These are phyloP conservation scores for Taeniopygia guttata DNA, from an alignment of 2,797 vertebrate genomes.

Conservation along the genomic window DNA sequence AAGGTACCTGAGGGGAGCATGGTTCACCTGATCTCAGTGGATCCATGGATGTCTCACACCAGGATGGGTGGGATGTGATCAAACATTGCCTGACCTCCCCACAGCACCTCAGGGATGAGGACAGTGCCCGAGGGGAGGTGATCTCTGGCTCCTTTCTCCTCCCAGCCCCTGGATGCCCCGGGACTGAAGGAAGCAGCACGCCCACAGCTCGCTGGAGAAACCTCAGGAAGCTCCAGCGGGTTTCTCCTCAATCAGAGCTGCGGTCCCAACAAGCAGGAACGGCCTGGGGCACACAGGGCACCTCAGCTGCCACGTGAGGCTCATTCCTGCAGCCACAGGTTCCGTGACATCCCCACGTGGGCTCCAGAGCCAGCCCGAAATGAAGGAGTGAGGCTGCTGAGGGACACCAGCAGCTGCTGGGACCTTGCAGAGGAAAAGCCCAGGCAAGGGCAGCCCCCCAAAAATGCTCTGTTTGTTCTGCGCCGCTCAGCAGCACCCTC, in stretches of 20 bases:
- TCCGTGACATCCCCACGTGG: slow-evolving; percentile 27
- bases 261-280: slow-evolving; percentile 48
- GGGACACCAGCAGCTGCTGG: not conserved
- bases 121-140: not conserved
- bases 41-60: not conserved
- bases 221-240: slow-evolving; percentile 34
- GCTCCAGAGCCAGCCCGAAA: not conserved
- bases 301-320: slow-evolving; percentile 25
- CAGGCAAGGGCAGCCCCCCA: not conserved
- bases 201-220: slow-evolving; percentile 8
- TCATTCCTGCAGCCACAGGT: slow-evolving; percentile 43
- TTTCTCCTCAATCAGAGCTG: slow-evolving; percentile 61
- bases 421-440: not conserved
- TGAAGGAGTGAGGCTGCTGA: not conserved
- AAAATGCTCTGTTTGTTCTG: rapidly evolving
- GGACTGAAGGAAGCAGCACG: not conserved
- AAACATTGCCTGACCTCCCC: rapidly evolving
- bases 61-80: rapidly evolving
- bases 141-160: not conserved
- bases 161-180: not conserved
- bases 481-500: not conserved
- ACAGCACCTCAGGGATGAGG: rapidly evolving
- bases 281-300: not conserved
- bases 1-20: not conserved
- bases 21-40: not conserved